A percentile compares a stretch with the other conserved stretches of the same genome.
Conservation (phyloP, 2,113 vertebrate genomes). For the Sakesphorus luctuosus region DNA sequence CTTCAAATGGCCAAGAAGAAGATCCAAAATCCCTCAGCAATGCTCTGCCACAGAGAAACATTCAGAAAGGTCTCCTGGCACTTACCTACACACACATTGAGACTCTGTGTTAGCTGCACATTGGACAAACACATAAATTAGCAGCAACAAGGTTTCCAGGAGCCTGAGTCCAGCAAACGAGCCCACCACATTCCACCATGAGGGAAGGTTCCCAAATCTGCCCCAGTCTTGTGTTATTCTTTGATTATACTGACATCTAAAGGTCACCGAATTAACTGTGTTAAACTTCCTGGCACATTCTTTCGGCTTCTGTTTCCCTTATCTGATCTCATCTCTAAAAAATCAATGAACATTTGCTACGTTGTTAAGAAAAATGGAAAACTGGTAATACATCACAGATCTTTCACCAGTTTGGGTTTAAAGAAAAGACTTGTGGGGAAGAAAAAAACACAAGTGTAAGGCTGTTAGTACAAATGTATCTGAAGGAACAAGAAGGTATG, state of each 20-base stretch:
- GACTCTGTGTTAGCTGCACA: neutral
- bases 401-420: neutral
- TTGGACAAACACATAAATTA: neutral
- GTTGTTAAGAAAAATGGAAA: neutral
- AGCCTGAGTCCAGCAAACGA: neutral
- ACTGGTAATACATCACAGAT: neutral
- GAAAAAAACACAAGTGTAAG: neutral
- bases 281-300: neutral
- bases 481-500: neutral
- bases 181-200: neutral
- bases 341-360: neutral
- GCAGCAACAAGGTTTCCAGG: neutral
- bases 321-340: neutral
- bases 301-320: neutral
- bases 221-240: neutral
- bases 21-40: neutral
- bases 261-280: conserved; percentile 50
- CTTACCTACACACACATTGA: fast-evolving
- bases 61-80: neutral
- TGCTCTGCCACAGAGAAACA: neutral
- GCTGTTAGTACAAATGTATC: neutral
- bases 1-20: neutral
- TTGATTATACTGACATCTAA: conserved; percentile 70
- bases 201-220: neutral
- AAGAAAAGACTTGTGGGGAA: neutral